A percentile compares a stretch with the other conserved stretches of the same genome.
phyloP scores from a whole-genome alignment of 2,888 invertebrate genomes.

The Acanthococcus lagerstroemiae region DNA sequence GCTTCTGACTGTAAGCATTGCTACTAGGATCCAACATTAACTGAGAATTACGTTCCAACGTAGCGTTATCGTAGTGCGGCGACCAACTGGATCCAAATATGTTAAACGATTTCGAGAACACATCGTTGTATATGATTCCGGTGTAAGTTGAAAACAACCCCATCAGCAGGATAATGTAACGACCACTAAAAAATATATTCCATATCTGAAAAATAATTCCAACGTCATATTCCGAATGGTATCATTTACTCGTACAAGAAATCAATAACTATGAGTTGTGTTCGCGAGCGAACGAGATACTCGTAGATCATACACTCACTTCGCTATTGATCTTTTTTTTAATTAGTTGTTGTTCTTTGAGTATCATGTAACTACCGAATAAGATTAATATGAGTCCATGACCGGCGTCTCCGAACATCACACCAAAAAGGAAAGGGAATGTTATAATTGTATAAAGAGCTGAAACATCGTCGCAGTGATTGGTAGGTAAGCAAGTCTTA shows the following conservation, averaged over 20 bases:
- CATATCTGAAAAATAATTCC: constrained; percentile 48
- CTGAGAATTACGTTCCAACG: constrained; percentile 39
- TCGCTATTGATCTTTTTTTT: constrained; percentile 47
- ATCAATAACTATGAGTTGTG: no score
- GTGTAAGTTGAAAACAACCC: constrained; percentile 64
- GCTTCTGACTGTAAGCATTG: constrained; percentile 43
- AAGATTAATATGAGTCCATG: constrained; percentile 59
- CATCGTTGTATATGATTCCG: constrained; percentile 62
- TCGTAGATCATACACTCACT: constrained; percentile 37
- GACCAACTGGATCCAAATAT: constrained; percentile 58
- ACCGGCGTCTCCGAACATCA: constrained; percentile 69
- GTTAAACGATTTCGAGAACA: constrained; percentile 60
- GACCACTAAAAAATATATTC: constrained; percentile 61
- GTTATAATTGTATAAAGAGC: constrained; percentile 62
- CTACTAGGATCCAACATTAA: constrained; percentile 45
- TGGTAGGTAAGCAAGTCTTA: no score
- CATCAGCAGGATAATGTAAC: constrained; percentile 65
- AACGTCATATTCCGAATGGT: neutral
- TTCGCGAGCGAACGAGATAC: neutral
- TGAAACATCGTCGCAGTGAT: no score
- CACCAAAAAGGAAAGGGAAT: constrained; percentile 67
- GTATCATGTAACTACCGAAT: constrained; percentile 54
- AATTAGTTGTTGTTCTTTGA: constrained; percentile 51
- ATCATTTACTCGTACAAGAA: neutral
- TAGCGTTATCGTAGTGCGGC: constrained; percentile 43